Base-by-base conservation (phyloP, 2,888 invertebrate genomes). In the Xanthia icteritia region DNA sequence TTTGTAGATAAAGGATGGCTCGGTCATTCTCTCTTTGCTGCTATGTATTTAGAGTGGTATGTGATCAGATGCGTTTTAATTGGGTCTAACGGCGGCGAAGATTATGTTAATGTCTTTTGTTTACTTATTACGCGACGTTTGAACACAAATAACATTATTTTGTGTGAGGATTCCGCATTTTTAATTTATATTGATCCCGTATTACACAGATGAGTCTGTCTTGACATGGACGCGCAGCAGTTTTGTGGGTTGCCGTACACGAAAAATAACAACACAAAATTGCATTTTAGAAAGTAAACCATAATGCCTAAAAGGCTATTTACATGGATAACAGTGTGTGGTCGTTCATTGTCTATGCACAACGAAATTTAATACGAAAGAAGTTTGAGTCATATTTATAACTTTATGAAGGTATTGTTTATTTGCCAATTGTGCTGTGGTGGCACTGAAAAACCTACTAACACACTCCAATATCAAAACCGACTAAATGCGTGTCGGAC, bases 221-320 rank as follows among this genome's bases (percentile, higher is more conserved):
- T 94, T 96, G 96, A 95, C 96, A 96, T 94, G 96, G 96, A 96
- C 96, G 96, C 96, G 95, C 96, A 95, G 95, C 92, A 94, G 92
- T 91, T 91, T 91, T 86, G 39, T 79, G 89, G 92, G 93, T 94
- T 95, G 93, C 96, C 92, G 90, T 71, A 67, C 20, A 48, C 11
- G 67, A 79, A 88, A 89, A 82, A 83, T 82, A 66, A 65, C 61
- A 81, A 60, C 75, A 66, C 65, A 65, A 72, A 77, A 82, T 72
- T 84, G 70, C 78, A 83, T 77, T 86, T 84, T 84, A 84, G 79
- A 86, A 86, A 87, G 88, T 84, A 60, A 67, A 75, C 67, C 69
- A 85, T 81, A 81, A 36, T 42, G 56, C 36, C 5, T 48, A 27
- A 2, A n/a, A 3, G 4, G 15, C 23, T 27, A 8, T 51, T 36